Conservation (phyloP, 2,797 vertebrate species). For the Pitangus sulphuratus region DNA sequence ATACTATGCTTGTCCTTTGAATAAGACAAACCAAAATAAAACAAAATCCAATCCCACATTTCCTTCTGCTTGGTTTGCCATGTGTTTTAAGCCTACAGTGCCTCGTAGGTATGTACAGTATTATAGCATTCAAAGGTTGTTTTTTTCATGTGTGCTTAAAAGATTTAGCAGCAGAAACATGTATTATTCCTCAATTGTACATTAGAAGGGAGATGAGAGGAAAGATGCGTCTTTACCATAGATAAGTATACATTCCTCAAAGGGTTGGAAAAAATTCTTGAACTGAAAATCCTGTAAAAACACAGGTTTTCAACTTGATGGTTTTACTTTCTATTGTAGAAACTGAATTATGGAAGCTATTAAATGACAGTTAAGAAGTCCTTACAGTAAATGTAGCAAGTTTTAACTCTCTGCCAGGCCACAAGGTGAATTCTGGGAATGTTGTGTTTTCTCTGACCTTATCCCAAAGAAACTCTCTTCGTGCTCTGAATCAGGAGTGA, state of each 20-base stretch:
- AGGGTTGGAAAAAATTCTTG: not conserved
- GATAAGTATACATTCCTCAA: not conserved
- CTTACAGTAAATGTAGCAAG: not conserved
- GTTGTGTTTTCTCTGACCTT: not conserved
- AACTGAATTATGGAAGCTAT: not conserved
- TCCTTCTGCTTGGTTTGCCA: not conserved
- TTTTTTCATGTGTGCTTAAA: not conserved
- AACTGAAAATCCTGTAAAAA: not conserved
- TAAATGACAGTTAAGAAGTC: not conserved
- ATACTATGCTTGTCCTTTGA: not conserved
- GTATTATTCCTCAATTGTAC: not conserved
- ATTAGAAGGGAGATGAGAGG: not conserved
- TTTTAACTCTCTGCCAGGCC: not conserved
- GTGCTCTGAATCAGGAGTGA: not conserved
- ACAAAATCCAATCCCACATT: not conserved
- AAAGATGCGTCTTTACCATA: not conserved
- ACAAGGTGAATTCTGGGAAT: not conserved
- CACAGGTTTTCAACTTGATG: not conserved
- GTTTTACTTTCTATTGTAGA: not conserved
- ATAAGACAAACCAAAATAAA: not conserved
- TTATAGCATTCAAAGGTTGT: rapidly evolving
- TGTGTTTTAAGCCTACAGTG: not conserved
- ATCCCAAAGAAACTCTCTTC: not conserved
- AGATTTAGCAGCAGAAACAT: not conserved
- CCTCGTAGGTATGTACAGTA: not conserved